phyloP scores from a whole-genome alignment of 2,888 invertebrate species.

The Ecdyonurus torrentis region DNA sequence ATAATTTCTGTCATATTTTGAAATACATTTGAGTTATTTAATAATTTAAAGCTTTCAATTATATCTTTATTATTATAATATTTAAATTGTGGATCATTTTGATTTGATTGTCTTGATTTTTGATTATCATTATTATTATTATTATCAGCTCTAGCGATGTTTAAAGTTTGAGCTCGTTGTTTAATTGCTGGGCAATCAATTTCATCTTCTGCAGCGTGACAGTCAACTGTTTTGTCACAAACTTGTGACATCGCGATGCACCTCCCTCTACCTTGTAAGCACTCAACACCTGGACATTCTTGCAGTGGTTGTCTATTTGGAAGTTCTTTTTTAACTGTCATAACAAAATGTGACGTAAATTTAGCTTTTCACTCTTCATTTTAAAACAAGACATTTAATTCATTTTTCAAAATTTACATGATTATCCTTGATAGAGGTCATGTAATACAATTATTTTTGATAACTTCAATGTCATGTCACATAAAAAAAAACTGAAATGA shows the following conservation, averaged over 20 bases:
- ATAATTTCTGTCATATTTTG: background rate
- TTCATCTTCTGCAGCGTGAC: constrained; percentile 69
- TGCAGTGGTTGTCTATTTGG: constrained; percentile 35
- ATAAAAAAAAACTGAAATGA: too few species aligned
- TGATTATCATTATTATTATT: background rate
- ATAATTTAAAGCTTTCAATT: background rate
- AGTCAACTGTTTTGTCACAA: constrained; percentile 60
- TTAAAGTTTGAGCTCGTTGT: constrained; percentile 1
- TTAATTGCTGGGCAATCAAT: constrained; percentile 32
- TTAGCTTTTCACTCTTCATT: too few species aligned
- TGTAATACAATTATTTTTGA: too few species aligned
- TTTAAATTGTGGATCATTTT: background rate
- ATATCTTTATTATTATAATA: background rate
- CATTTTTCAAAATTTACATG: too few species aligned
- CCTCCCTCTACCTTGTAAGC: constrained; percentile 43
- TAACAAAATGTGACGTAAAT: too few species aligned
- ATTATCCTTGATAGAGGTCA: too few species aligned
- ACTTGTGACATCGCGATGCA: constrained; percentile 47
- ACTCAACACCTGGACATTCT: constrained; percentile 56
- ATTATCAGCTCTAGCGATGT: background rate
- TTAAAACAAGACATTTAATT: too few species aligned
- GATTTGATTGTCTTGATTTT: background rate
- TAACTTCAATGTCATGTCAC: too few species aligned
- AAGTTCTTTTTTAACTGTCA: too few species aligned
- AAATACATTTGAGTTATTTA: background rate